Base-by-base conservation (phyloP, 2,888 invertebrate genomes). In the Hypsopygia costalis region DNA sequence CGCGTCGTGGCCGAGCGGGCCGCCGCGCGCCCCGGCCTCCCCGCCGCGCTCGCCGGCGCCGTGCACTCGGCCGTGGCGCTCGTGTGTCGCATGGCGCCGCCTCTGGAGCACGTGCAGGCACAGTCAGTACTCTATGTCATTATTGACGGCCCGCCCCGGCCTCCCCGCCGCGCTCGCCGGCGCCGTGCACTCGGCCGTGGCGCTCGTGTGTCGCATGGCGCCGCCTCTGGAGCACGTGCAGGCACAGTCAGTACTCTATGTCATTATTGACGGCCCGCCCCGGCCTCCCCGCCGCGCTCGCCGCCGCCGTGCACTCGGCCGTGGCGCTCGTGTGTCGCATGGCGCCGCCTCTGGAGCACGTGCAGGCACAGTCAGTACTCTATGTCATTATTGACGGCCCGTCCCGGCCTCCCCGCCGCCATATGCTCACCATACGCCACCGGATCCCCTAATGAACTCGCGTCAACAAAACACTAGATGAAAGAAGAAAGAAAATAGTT, bases 11-110 rank as follows among this genome's bases (percentile, higher is more conserved):
- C 94, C 6, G 95, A 95, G 77, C 83, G 90, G 29, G 72, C 93
- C 8, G 94, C 95, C 0, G 81, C 75, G 44, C 92, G 92, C 47
- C 93, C 94, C 11, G 90, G 98, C 98, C 1, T 81, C 76, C 16
- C 65, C 94, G 27, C 54, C 96, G 9, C 87, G 91, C 51, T 89
- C 90, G n/a, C n/a, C n/a, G n/a, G n/a, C 57, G 73, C 92, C 12
- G 76, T 95, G 11, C 76, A 85, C 39, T 79, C 89, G 44, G 82
- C 91, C 41, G 92, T 98, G 39, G 88, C 86, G 40, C 90, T 98
- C 51, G 92, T 95, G 28, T 92, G 91, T 60, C 93, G 94, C 58
- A 89, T 98, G 72, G 95, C 96, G 36, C 97, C 97, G 42, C 92
- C 91, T 46, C 68, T 78, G 46, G 81, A 77, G 0, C 56, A 48